Evolutionary conservation across 1,140 invertebrate genomes (phyloP).

Genomic region (Drosophila miranda): DNA sequence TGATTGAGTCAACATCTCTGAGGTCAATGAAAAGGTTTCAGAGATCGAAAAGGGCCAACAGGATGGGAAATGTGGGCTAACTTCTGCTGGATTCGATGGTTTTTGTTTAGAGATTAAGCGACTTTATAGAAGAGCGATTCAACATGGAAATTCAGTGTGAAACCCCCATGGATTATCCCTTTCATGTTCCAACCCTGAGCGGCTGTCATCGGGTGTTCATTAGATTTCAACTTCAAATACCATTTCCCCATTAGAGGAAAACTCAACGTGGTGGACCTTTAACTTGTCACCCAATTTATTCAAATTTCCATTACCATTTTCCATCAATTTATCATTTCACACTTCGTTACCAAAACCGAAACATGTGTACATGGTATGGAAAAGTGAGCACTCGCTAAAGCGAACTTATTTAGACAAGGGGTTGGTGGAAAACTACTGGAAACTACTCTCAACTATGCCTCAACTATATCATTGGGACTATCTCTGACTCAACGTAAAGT

Average conservation of each 20-base stretch:
- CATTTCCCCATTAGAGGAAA: background rate
- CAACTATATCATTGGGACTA: no score
- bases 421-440: no score
- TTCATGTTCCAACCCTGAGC: background rate
- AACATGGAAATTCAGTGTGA: background rate
- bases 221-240: background rate
- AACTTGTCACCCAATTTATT: slow-evolving; percentile 30
- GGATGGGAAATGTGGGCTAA: slow-evolving; percentile 34
- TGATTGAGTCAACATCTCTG: slow-evolving; percentile 41
- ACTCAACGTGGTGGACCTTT: slow-evolving; percentile 14
- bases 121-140: slow-evolving; percentile 24
- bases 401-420: no score
- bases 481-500: no score
- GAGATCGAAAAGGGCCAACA: slow-evolving; percentile 10
- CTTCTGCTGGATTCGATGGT: slow-evolving; percentile 9
- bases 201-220: slow-evolving; percentile 26
- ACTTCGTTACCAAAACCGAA: slow-evolving; percentile 18
- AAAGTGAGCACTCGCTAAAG: slow-evolving; percentile 7
- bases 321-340: slow-evolving; percentile 53
- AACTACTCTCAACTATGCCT: no score
- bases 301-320: slow-evolving; percentile 19
- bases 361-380: background rate
- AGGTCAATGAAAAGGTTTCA: slow-evolving; percentile 23
- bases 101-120: slow-evolving; percentile 39
- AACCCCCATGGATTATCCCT: slow-evolving; percentile 10